Conservation (phyloP, 2,888 invertebrate species). For the Patella depressa region DNA sequence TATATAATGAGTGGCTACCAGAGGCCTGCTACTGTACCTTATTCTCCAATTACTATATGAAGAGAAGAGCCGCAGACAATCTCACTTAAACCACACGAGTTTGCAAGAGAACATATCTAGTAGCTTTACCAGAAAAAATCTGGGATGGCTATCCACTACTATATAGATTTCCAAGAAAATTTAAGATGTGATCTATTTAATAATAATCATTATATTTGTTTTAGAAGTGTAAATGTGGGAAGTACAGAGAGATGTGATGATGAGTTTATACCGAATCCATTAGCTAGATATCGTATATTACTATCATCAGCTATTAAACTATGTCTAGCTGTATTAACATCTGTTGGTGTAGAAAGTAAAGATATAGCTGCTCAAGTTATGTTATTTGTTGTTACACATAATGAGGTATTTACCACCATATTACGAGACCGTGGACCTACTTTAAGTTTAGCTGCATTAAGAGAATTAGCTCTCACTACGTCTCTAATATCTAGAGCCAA, state of each 20-base stretch:
- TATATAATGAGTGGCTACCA: too few species aligned
- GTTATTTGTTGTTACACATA: conserved; percentile 84
- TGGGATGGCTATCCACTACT: too few species aligned
- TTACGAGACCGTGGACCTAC: conserved; percentile 80
- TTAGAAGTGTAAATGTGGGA: too few species aligned
- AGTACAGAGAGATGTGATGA: conserved; percentile 36
- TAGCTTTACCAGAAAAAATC: too few species aligned
- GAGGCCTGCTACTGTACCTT: too few species aligned
- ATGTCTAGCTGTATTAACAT: conserved; percentile 85
- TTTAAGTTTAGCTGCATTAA: conserved; percentile 78
- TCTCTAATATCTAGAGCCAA: conserved; percentile 82
- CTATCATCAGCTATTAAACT: conserved; percentile 85
- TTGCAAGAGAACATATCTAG: too few species aligned
- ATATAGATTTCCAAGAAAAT: too few species aligned
- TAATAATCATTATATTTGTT: too few species aligned
- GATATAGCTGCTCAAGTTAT: conserved; percentile 85
- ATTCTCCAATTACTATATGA: too few species aligned
- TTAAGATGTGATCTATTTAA: too few species aligned
- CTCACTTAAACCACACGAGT: too few species aligned
- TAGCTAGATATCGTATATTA: conserved; percentile 85
- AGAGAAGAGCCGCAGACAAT: too few species aligned
- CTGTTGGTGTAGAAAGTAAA: conserved; percentile 86
- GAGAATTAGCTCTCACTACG: conserved; percentile 84
- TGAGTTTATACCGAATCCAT: conserved; percentile 74
- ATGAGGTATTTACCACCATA: conserved; percentile 85